phyloP scores from a whole-genome alignment of 2,797 vertebrate genomes.

The Myotis pilosus region DNA sequence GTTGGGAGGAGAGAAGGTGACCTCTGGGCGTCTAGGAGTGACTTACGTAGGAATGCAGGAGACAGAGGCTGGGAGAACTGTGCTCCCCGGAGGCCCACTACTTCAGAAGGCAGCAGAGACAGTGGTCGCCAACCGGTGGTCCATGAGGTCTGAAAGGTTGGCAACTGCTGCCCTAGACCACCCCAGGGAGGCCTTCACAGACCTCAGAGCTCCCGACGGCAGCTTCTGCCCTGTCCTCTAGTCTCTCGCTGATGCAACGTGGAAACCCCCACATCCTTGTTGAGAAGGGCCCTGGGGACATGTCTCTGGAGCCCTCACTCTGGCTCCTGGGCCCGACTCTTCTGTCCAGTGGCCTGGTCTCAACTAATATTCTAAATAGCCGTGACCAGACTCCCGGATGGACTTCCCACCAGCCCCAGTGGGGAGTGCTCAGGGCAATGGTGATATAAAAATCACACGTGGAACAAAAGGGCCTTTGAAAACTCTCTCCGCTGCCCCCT shows the following conservation, averaged over 20 bases:
- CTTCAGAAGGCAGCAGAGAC: not conserved
- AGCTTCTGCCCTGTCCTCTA: not conserved
- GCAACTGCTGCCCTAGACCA: too few species aligned
- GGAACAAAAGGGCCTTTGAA: not conserved
- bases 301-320: not conserved
- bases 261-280: not conserved
- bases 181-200: too few species aligned
- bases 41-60: not conserved
- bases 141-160: too few species aligned
- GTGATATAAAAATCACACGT: not conserved
- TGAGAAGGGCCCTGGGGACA: not conserved
- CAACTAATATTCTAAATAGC: not conserved
- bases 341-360: not conserved
- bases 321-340: not conserved
- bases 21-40: not conserved
- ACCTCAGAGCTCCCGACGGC: not conserved
- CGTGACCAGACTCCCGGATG: not conserved
- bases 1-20: not conserved
- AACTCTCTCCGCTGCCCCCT: not conserved
- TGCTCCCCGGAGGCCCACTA: too few species aligned
- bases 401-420: not conserved
- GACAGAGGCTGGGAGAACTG: not conserved
- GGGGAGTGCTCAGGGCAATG: not conserved
- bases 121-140: too few species aligned
- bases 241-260: accelerated